Evolutionary conservation across 2,797 vertebrate genomes (phyloP).

Genomic region (Callimico goeldii): DNA sequence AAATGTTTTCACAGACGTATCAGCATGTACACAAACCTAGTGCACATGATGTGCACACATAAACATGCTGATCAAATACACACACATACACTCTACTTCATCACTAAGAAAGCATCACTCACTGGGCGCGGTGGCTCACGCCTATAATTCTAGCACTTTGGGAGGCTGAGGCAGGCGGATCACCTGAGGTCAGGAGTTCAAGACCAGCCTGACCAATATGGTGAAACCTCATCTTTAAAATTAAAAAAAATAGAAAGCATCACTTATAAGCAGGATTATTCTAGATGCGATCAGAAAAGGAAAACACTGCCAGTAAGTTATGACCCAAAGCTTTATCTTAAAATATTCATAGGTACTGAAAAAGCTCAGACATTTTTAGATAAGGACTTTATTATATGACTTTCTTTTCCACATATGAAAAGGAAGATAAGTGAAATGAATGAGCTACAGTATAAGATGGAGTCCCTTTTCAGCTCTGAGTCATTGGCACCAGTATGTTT

Average conservation of each 20-base stretch:
- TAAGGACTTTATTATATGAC: background rate
- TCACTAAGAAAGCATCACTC: background rate
- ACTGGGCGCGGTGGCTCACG: too few relatives aligned
- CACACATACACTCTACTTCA: background rate
- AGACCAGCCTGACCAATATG: too few relatives aligned
- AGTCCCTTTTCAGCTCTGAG: background rate
- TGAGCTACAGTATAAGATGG: background rate
- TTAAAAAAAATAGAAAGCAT: background rate
- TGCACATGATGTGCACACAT: fast-evolving
- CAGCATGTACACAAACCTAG: background rate
- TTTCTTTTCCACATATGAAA: background rate
- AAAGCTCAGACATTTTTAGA: background rate
- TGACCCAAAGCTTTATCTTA: background rate
- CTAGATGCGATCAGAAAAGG: background rate
- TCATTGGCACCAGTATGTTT: fast-evolving
- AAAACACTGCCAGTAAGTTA: background rate
- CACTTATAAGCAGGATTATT: background rate
- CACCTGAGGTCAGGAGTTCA: too few relatives aligned
- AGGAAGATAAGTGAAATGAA: background rate
- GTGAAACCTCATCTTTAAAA: too few relatives aligned
- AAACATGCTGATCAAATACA: background rate
- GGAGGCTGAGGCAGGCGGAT: too few relatives aligned
- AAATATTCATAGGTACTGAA: background rate
- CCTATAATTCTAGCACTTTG: too few relatives aligned
- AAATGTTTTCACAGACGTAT: background rate